Percentiles rank a stretch among this genome's conserved stretches.
Conservation (phyloP, 1,140 invertebrate species). For the Drosophila lini region DNA sequence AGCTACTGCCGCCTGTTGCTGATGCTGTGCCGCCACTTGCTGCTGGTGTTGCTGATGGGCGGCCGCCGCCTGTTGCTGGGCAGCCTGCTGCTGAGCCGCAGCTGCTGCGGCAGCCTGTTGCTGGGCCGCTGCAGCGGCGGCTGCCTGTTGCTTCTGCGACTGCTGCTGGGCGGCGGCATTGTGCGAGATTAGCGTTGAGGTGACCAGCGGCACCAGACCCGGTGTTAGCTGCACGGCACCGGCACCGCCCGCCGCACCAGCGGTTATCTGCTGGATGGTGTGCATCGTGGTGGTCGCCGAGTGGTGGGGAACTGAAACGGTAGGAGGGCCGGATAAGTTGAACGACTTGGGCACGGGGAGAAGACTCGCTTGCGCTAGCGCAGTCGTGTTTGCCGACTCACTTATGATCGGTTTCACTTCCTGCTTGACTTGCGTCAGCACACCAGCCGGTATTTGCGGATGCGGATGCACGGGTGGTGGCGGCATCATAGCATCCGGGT, state of each 20-base stretch:
- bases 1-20: slow-evolving; percentile 65
- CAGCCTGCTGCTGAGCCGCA: slow-evolving; percentile 64
- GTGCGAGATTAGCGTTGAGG: slow-evolving; percentile 81
- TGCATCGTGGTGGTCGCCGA: slow-evolving; percentile 80
- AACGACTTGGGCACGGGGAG: slow-evolving; percentile 15
- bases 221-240: slow-evolving; percentile 78
- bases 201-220: slow-evolving; percentile 77
- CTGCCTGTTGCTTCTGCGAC: slow-evolving; percentile 71
- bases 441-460: slow-evolving; percentile 83
- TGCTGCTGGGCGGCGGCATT: slow-evolving; percentile 70
- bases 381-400: slow-evolving; percentile 67
- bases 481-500: slow-evolving; percentile 84
- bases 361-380: slow-evolving; percentile 28
- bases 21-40: slow-evolving; percentile 71
- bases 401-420: slow-evolving; percentile 84
- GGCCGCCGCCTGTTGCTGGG: slow-evolving; percentile 62
- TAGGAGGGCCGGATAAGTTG: slow-evolving; percentile 37
- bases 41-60: slow-evolving; percentile 74
- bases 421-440: slow-evolving; percentile 82
- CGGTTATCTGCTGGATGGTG: slow-evolving; percentile 83
- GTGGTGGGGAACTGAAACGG: slow-evolving; percentile 77
- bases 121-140: slow-evolving; percentile 60
- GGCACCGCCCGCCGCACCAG: slow-evolving; percentile 66
- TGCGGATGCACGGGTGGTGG: slow-evolving; percentile 82
- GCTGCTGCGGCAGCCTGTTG: slow-evolving; percentile 66